Conservation (phyloP, 2,888 invertebrate genomes). For the Drosophila phalerata region DNA sequence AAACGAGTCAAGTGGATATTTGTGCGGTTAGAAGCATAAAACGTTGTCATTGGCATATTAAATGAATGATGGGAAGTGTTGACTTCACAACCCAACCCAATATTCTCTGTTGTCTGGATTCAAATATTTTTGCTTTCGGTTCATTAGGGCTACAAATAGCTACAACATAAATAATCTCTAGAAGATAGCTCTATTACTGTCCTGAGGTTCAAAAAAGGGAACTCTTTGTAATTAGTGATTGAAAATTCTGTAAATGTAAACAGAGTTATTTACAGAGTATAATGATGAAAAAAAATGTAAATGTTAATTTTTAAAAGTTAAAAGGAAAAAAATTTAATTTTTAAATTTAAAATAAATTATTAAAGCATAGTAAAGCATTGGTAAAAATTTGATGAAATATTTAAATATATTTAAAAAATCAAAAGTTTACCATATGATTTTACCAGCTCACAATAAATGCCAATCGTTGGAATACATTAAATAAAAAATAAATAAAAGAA, state of each 20-base stretch:
- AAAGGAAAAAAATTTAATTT: too few relatives aligned
- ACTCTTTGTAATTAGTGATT: background rate
- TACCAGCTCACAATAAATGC: background rate
- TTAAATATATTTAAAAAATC: too few relatives aligned
- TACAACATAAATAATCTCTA: conserved; percentile 5
- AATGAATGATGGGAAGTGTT: conserved; percentile 38
- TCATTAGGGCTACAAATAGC: conserved; percentile 28
- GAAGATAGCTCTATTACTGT: conserved; percentile 14
- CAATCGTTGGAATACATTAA: background rate
- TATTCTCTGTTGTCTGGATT: background rate
- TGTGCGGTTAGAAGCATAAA: conserved; percentile 55
- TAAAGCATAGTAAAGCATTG: too few relatives aligned
- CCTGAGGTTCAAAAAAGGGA: background rate
- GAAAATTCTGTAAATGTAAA: background rate
- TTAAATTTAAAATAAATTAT: too few relatives aligned
- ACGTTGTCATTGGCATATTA: conserved; percentile 73
- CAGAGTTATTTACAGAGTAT: background rate
- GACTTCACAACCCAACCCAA: background rate
- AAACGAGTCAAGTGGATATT: conserved; percentile 54
- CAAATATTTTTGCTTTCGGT: conserved; percentile 17
- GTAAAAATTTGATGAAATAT: too few relatives aligned
- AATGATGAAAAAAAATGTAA: too few relatives aligned
- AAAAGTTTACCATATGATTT: too few relatives aligned
- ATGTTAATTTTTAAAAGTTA: too few relatives aligned
- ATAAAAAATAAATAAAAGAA: background rate